phyloP scores from a whole-genome alignment of 1,140 invertebrate genomes.

The Drosophila jambulina region DNA sequence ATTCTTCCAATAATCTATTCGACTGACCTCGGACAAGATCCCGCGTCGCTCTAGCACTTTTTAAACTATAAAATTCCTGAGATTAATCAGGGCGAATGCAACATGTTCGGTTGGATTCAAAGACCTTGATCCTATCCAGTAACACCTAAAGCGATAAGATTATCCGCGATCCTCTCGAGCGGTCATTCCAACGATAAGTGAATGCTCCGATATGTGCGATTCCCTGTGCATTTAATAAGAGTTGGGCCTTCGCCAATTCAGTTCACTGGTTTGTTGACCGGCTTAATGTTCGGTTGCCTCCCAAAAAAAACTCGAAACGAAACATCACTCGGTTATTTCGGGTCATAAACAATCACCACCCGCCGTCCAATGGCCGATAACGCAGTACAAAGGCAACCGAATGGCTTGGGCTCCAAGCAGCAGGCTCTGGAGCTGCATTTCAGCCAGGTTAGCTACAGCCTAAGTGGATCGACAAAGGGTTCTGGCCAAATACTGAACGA shows the following conservation, averaged over 20 bases:
- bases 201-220: conserved; percentile 18
- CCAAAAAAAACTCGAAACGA: background rate
- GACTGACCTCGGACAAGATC: conserved; percentile 37
- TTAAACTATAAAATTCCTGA: background rate
- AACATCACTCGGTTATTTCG: background rate
- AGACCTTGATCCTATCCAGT: conserved; percentile 31
- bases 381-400: conserved; percentile 22
- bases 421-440: conserved; percentile 64
- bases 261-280: conserved; percentile 24
- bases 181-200: conserved; percentile 19
- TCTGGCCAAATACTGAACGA: conserved; percentile 86
- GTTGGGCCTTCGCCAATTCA: background rate
- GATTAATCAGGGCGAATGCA: background rate
- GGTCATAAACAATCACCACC: conserved; percentile 17
- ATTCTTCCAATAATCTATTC: conserved; percentile 1
- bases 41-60: background rate
- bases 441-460: conserved; percentile 61
- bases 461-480: conserved; percentile 40
- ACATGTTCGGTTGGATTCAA: conserved; percentile 21
- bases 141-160: conserved; percentile 29
- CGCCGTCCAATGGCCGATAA: conserved; percentile 55
- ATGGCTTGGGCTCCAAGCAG: conserved; percentile 32
- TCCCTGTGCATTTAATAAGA: conserved; percentile 22
- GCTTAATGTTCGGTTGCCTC: background rate
- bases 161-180: conserved; percentile 22